phyloP scores from a whole-genome alignment of 2,113 vertebrate genomes.

The Loxodonta africana region DNA sequence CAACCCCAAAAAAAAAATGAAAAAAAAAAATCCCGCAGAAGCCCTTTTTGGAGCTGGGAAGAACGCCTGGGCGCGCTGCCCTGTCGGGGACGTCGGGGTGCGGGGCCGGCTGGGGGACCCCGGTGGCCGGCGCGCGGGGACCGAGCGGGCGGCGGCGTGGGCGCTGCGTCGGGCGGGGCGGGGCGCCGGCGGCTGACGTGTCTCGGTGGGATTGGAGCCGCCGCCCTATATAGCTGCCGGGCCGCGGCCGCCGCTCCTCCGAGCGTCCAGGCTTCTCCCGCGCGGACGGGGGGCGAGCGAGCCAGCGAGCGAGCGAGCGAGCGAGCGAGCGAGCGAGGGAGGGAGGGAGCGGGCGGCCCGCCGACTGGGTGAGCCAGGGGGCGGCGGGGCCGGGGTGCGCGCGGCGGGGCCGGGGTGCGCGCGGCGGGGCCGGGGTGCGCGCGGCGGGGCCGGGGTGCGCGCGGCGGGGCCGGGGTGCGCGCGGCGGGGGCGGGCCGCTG shows the following conservation, averaged over 20 bases:
- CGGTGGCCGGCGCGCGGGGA: background rate
- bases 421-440: background rate
- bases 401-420: background rate
- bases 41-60: background rate
- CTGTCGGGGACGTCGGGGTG: background rate
- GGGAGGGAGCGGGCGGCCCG: background rate
- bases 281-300: conserved; percentile 79
- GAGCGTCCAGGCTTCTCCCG: conserved; percentile 93
- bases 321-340: background rate
- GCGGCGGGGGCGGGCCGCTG: background rate
- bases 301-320: background rate
- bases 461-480: background rate
- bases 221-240: conserved; percentile 90
- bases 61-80: background rate
- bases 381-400: too few relatives aligned
- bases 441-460: background rate
- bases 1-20: background rate
- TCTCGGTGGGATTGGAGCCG: conserved; percentile 91
- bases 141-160: conserved; percentile 33
- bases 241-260: conserved; percentile 86
- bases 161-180: conserved; percentile 67
- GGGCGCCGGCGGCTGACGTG: conserved; percentile 88
- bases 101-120: background rate
- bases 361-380: conserved; percentile 85
- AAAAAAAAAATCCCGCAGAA: background rate